These are phyloP conservation scores for Microtus montanus DNA, from an alignment of 2,113 vertebrate genomes.

Conservation along the genomic window DNA sequence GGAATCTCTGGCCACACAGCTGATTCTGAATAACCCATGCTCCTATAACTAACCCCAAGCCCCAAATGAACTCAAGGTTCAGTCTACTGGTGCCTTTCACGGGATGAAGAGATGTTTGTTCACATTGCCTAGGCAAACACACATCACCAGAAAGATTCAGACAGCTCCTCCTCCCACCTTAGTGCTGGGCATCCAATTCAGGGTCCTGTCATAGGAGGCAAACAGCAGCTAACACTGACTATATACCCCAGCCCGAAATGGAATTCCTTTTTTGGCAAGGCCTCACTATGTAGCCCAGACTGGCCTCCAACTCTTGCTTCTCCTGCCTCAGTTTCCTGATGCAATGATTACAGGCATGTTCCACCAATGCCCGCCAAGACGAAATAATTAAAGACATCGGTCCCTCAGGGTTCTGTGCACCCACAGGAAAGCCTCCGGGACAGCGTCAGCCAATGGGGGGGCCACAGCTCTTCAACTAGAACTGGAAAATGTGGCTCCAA, in stretches of 20 bases:
- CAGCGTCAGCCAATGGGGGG: background rate
- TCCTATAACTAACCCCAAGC: background rate
- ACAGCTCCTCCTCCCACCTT: background rate
- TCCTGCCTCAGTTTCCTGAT: background rate
- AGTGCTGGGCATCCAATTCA: background rate
- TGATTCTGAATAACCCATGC: background rate
- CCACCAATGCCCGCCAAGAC: background rate
- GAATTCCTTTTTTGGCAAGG: background rate
- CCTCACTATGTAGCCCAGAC: background rate
- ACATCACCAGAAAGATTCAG: background rate
- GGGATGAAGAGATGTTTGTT: background rate
- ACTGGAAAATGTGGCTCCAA: constrained; percentile 64
- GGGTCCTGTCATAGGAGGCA: background rate
- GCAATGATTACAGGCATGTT: background rate
- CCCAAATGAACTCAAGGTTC: background rate
- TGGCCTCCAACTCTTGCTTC: background rate
- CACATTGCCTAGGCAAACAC: background rate
- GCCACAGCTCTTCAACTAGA: constrained; percentile 45
- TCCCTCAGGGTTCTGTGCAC: background rate
- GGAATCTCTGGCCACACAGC: background rate
- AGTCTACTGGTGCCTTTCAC: no score
- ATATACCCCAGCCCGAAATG: background rate
- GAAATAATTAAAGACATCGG: background rate
- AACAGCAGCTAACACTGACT: background rate
- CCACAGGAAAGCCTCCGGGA: background rate